These are phyloP conservation scores for Tetrao urogallus DNA, from an alignment of 2,113 vertebrate genomes.

Conservation along the genomic window DNA sequence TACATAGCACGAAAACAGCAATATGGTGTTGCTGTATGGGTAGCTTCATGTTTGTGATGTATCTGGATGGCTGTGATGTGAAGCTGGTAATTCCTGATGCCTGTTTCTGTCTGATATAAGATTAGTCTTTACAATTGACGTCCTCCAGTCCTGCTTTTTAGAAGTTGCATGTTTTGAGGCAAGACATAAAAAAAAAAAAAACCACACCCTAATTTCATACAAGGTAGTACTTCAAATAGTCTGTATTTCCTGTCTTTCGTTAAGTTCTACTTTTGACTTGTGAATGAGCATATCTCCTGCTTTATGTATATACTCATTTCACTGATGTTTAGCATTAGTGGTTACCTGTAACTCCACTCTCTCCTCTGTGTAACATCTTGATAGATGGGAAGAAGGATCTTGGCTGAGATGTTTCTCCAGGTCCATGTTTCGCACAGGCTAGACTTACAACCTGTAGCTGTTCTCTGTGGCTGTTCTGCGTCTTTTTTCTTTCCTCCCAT, in stretches of 20 bases:
- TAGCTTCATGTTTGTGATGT: neutral
- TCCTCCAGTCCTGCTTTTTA: neutral
- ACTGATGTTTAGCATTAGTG: neutral
- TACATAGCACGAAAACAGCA: neutral
- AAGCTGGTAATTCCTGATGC: neutral
- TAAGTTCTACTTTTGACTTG: neutral
- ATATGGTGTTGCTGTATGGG: neutral
- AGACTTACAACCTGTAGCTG: neutral
- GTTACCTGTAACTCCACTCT: neutral
- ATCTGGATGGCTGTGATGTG: neutral
- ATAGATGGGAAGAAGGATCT: neutral
- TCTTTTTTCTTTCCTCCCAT: neutral
- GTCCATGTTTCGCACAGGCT: neutral
- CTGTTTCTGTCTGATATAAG: neutral
- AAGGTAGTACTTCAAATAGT: neutral
- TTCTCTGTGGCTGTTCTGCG: rapidly evolving
- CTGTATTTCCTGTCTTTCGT: neutral
- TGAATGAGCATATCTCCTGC: neutral
- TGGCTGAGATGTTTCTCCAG: neutral
- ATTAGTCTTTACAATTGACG: neutral
- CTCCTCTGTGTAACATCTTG: neutral
- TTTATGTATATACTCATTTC: neutral
- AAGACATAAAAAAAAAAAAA: neutral
- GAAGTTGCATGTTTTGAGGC: neutral
- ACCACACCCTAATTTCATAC: neutral